Conservation (phyloP, 2,113 vertebrate genomes). For the Rhynchomys soricoides region DNA sequence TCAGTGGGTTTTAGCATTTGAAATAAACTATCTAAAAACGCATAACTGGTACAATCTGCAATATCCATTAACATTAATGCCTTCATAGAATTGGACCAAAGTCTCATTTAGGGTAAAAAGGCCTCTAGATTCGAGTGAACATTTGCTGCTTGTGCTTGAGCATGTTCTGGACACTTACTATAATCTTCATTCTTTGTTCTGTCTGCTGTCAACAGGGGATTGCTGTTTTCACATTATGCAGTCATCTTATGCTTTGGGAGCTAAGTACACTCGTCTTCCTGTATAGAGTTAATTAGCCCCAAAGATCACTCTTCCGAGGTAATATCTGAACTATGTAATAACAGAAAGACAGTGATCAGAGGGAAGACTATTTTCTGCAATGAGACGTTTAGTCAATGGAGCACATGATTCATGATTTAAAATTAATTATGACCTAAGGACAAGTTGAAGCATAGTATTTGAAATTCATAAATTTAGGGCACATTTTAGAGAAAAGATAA, state of each 20-base stretch:
- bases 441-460: neutral
- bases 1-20: conserved; percentile 55
- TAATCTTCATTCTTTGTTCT: conserved; percentile 21
- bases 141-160: neutral
- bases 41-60: conserved; percentile 12
- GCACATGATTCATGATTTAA: neutral
- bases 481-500: conserved; percentile 44
- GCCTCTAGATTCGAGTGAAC: neutral
- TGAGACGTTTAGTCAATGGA: conserved; percentile 24
- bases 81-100: neutral
- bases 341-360: neutral
- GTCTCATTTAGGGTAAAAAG: neutral
- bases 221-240: neutral
- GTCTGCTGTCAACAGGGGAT: neutral
- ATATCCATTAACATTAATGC: neutral
- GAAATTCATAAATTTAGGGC: conserved; percentile 11
- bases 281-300: neutral
- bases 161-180: neutral
- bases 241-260: neutral
- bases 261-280: neutral
- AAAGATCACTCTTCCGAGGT: neutral
- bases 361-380: conserved; percentile 1
- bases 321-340: neutral
- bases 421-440: conserved; percentile 16
- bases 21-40: conserved; percentile 64